These are phyloP conservation scores for Zosterops lateralis DNA, from an alignment of 2,113 vertebrate genomes.

Conservation along the genomic window DNA sequence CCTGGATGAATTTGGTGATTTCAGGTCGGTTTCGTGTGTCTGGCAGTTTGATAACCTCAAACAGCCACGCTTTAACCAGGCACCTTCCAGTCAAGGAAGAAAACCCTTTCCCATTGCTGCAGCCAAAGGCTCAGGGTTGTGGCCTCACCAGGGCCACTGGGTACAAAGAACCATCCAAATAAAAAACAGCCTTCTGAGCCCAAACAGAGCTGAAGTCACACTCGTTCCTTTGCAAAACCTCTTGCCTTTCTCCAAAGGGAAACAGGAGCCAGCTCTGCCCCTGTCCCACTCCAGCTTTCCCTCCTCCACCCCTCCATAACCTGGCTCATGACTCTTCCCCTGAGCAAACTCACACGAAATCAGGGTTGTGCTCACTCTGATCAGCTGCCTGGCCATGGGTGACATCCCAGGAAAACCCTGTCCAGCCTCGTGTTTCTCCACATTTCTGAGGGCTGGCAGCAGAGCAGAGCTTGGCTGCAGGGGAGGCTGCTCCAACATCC, in stretches of 20 bases:
- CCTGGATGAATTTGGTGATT: neutral
- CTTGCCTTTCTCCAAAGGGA: neutral
- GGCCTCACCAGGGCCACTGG: neutral
- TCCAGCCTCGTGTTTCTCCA: neutral
- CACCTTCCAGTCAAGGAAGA: neutral
- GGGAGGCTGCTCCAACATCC: neutral
- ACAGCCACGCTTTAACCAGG: neutral
- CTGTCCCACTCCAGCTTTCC: neutral
- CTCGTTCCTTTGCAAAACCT: neutral
- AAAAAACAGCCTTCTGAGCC: neutral
- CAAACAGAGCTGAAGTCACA: neutral
- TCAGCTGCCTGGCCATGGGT: neutral
- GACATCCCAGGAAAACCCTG: neutral
- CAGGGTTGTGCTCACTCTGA: neutral
- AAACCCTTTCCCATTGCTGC: neutral
- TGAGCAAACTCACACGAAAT: fast-evolving
- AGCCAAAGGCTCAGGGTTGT: fast-evolving
- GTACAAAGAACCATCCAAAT: neutral
- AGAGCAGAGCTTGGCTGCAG: neutral
- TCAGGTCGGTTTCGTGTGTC: neutral
- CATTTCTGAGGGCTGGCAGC: neutral
- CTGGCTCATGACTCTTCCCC: neutral
- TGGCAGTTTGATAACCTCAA: neutral
- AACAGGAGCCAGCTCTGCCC: neutral
- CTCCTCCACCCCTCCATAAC: neutral